These are phyloP conservation scores for Propithecus perrieri DNA, from an alignment of 2,797 vertebrate species.

Conservation along the genomic window DNA sequence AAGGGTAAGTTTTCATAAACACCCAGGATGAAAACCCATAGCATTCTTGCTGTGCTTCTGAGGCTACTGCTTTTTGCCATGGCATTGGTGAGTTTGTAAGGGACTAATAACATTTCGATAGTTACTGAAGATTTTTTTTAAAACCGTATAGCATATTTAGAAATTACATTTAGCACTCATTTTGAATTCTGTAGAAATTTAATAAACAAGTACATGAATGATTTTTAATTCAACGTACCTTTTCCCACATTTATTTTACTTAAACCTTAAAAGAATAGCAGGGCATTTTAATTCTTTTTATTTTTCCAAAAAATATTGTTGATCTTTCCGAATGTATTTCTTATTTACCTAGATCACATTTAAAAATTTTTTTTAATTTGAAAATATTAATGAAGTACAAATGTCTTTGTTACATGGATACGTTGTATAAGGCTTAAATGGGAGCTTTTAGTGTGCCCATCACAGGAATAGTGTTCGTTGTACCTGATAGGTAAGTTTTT, in stretches of 20 bases:
- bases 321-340: background rate
- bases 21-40: background rate
- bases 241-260: constrained; percentile 5
- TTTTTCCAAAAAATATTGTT: background rate
- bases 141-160: background rate
- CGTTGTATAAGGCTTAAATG: background rate
- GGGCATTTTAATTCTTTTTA: constrained; percentile 29
- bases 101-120: background rate
- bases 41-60: background rate
- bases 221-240: constrained; percentile 25
- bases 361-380: background rate
- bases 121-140: background rate
- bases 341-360: background rate
- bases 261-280: background rate
- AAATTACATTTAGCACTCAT: constrained; percentile 39
- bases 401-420: background rate
- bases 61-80: background rate
- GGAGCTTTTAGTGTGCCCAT: background rate
- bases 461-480: background rate
- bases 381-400: background rate
- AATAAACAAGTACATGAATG: constrained; percentile 8
- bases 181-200: constrained; percentile 51
- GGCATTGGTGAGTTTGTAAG: background rate
- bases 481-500: background rate
- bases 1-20: background rate